Base-by-base conservation (phyloP, 2,113 vertebrate species). In the Gopherus flavomarginatus region DNA sequence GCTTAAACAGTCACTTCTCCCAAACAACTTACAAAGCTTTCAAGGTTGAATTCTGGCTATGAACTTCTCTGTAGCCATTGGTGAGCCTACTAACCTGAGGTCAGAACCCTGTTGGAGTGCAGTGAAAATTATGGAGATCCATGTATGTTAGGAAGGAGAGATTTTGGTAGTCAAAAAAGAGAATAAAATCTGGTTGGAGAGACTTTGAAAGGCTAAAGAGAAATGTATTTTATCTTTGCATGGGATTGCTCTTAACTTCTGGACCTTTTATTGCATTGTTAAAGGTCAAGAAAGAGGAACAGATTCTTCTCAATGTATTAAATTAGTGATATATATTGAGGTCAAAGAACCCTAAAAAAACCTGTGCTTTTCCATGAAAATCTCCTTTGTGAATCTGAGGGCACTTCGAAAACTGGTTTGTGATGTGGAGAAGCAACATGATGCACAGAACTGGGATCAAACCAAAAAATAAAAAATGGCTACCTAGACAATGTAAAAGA, bases 31-130 rank as follows among this genome's bases (percentile, higher is more conserved):
- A 13, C 7, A 81, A 75, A 89, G 59, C 11, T 49, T 22, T 47
- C 19, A 1, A 31, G 65, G 3, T 84, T 8, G n/a, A 56, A 90
- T 80, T 53, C 24, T 56, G 81, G 7, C 17, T 5, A 2, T 21
- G 10, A 95, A 53, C 72, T 94, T 59, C 52, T 80, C 35, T 0
- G 0, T 26, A 5, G 0, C 0, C 0, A 0, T 8, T 52, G 24
- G 17, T 56, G 52, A 49, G 26, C 65, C n/a, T 38, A n/a, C 65
- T 72, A 72, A 54, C 69, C 85, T 1, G 47, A 57, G 11, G 35
- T 82, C 81, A 19, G 29, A 92, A 26, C 11, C 29, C 26, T 47
- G 14, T 53, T 90, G 87, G 62, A 5, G 53, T 80, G 0, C 0
- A 53, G 19, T 59, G 5, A 72, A 72, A 22, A 72, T 72, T 38